phyloP scores from a whole-genome alignment of 1,140 invertebrate species.

The Drosophila chauvacae region DNA sequence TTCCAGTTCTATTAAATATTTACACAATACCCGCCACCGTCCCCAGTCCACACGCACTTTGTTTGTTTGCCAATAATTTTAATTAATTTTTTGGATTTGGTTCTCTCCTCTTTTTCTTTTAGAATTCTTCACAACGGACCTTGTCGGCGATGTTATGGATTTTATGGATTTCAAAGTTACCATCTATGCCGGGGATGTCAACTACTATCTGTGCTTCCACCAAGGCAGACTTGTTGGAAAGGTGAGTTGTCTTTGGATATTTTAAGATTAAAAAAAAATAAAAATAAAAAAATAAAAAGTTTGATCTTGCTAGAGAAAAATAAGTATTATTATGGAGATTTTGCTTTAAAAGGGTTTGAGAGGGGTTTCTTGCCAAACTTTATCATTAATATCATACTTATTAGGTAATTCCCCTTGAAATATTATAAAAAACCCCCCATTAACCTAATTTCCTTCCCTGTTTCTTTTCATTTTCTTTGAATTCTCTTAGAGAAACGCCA shows the following conservation, averaged over 20 bases:
- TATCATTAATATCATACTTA: neutral
- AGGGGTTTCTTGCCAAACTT: neutral
- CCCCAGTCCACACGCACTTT: neutral
- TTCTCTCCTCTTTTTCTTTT: constrained; percentile 17
- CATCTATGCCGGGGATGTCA: constrained; percentile 76
- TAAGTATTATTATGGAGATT: neutral
- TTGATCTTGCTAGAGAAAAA: neutral
- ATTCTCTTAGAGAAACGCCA: constrained; percentile 67
- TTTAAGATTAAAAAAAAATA: neutral
- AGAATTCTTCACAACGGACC: constrained; percentile 77
- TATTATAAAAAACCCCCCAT: neutral
- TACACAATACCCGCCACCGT: constrained; percentile 44
- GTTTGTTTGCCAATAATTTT: constrained; percentile 67
- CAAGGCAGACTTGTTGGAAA: constrained; percentile 77
- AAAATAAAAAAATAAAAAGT: too few relatives aligned
- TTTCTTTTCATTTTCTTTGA: constrained; percentile 4
- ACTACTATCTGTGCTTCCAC: constrained; percentile 74
- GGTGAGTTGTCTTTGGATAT: constrained; percentile 50
- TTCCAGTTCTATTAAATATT: constrained; percentile 57
- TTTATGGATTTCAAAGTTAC: constrained; percentile 78
- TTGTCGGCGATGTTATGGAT: constrained; percentile 69
- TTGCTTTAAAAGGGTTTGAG: neutral
- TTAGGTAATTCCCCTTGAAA: neutral
- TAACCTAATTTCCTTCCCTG: constrained; percentile 3
- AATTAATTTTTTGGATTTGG: constrained; percentile 64